Base-by-base conservation (phyloP, 2,888 invertebrate genomes). In the Pimpla rufipes region DNA sequence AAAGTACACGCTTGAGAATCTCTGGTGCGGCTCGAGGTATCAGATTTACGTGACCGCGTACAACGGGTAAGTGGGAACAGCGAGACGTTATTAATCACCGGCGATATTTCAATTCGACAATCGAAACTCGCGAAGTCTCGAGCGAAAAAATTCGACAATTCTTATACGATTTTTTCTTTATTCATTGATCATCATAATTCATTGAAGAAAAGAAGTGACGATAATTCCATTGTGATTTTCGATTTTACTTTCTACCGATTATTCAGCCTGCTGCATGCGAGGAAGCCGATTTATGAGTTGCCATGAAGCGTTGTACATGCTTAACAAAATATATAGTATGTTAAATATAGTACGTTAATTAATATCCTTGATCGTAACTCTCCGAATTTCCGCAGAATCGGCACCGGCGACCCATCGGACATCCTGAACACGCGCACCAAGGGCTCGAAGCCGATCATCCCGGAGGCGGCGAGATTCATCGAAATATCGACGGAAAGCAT, bases 401-500 rank as follows among this genome's bases (percentile, higher is more conserved):
- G 98, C 86, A 97, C 97, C 40, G 98, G 98, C 74, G 97, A 98
- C 91, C 96, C 97, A 0, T 98, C 98, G 0, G 97, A 98, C 91
- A 97, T 97, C 85, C 94, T 98, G 77, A 98, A 97, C 89, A 97
- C 98, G 0, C 96, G 97, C 88, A 98, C 98, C 0, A 97, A 98
- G 89, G 98, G 99, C 87, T 97, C 98, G 86, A 98, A 98, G 93
- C 99, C 99, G 2, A 97, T 98, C 55, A 96, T 97, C 77, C 98
- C 99, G 0, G 97, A 97, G 92, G 98, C 98, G 78, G 96, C 97
- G 3, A 96, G 97, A 92, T 97, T 99, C 93, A 97, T 99, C 92
- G 97, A 98, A 92, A 97, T 98, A 0, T 98, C 98, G 35, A 97
- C 98, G n/a, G 98, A 98, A 85, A 98, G 98, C 88, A 97, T 98